Conservation (phyloP, 1,140 invertebrate genomes). For the Psilanteris sp. region DNA sequence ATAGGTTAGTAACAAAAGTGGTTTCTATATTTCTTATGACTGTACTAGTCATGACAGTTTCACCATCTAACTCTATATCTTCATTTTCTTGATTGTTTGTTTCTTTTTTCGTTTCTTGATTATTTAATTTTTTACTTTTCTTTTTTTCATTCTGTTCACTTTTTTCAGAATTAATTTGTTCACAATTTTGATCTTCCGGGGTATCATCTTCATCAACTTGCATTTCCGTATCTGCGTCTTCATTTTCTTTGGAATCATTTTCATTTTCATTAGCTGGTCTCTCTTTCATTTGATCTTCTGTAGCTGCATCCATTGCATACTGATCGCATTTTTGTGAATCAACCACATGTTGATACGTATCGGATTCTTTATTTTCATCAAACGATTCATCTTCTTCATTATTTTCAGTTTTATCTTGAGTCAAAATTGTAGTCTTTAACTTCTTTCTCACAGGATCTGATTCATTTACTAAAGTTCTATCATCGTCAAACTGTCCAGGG, state of each 20-base stretch:
- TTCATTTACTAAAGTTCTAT: conserved; percentile 77
- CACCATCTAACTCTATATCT: conserved; percentile 87
- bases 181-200: conserved; percentile 74
- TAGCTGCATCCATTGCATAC: conserved; percentile 85
- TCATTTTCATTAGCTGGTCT: conserved; percentile 83
- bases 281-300: conserved; percentile 90
- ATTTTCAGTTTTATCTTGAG: conserved; percentile 76
- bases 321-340: conserved; percentile 85
- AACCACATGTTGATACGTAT: conserved; percentile 92
- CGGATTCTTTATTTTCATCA: conserved; percentile 78
- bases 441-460: conserved; percentile 79
- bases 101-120: conserved; percentile 77
- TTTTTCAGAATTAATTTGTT: conserved; percentile 64
- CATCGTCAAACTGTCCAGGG: conserved; percentile 78
- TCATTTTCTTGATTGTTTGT: conserved; percentile 67
- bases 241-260: conserved; percentile 80
- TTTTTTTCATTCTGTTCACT: conserved; percentile 78
- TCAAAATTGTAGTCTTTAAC: conserved; percentile 78
- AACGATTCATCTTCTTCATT: conserved; percentile 79
- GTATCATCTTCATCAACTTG: conserved; percentile 81
- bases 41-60: conserved; percentile 84
- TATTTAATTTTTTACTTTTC: conserved; percentile 75
- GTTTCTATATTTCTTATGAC: conserved; percentile 86
- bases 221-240: conserved; percentile 81
- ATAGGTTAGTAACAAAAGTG: conserved; percentile 82